Base-by-base conservation (phyloP, 1,140 invertebrate species). In the Drosophila parvula region DNA sequence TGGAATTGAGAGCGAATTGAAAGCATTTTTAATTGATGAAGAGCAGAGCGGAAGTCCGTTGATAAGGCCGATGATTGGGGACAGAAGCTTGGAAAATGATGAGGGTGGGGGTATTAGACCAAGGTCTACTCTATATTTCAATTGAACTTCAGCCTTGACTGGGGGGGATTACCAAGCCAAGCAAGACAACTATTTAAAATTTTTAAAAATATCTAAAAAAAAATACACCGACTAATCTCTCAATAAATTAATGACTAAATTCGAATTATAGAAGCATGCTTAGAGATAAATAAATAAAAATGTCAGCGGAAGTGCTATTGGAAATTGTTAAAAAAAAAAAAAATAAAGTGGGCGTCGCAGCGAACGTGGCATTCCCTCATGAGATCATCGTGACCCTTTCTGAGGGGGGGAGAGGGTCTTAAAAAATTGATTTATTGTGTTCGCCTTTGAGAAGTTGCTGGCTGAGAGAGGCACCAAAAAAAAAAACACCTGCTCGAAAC, bases 321-420 rank as follows among this genome's bases (percentile, higher is more conserved):
- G 28, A 67, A 53, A 51, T 28, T 38, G 40, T 32, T 22, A 38
- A 65, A 53, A 22, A 22, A 22, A 22, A 2, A 22, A 22, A 22
- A 22, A 22, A 2, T 2, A 22, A 22, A 53, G 65, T 69, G 61
- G 68, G 65, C 68, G 71, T 64, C 57, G 40, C 34, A 47, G 32
- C 18, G 8, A 53, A 36, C 32, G 32, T 38, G 38, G 47, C 59
- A 28, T 45, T 40, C 30, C 57, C 40, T 53, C 40, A 34, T 75
- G 73, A 75, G 73, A 75, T 75, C 73, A 75, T 75, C 73, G 22
- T 14, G 63, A 64, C 71, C 60, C 73, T 75, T 75, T 74, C 36
- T 30, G 34, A 9, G n/a, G n/a, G n/a, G n/a, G n/a, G n/a, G n/a
- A n/a, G n/a, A n/a, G n/a, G n/a, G 51, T 50, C 60, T 41, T 38